Base-by-base conservation (phyloP, 2,113 vertebrate species). In the Terrapene triunguis region DNA sequence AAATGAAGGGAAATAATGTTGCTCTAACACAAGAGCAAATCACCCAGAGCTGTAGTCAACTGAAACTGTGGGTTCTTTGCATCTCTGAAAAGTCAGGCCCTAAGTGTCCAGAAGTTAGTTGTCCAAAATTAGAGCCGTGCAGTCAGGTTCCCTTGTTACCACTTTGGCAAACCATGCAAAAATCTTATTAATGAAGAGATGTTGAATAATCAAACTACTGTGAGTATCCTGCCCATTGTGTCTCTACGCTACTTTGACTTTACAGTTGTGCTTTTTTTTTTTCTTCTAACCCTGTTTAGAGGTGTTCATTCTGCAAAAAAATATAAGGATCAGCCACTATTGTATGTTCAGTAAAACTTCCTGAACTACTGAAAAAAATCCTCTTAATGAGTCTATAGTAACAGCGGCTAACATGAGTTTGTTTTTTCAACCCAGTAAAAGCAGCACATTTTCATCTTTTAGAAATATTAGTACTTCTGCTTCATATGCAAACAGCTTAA, bases 401-500 rank as follows among this genome's bases (percentile, higher is more conserved):
- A 74, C 8, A 90, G 51, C 47, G 89, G 59, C 32, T n/a, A 11
- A 90, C 11, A 54, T 13, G 22, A 78, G 44, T 5, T 11, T 27
- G 83, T 35, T n/a, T 69, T 69, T n/a, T 9, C 62, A 69, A 69
- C 32, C 35, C 7, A 19, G 32, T 19, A 35, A 94, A 85, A 95
- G 74, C 13, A 91, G 54, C 51, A 85, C 10, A 90, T 44, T 25
- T 42, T 74, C 80, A 89, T 89, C 35, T 84, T 89, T 91, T 44
- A 88, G 29, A 93, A 8, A 1, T 2, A 54, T 9, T 54, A 92
- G 59, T 80, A 88, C 22, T 95, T 94, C 62, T 93, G 76, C 84
- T 92, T 90, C 84, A 88, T 51, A 92, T 25, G 86, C 84, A 94
- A 3, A 35, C 14, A 82, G 89, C 53, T 84, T 92, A 55, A 80